Conservation (phyloP, 2,797 vertebrate genomes). For the Tinamus major region DNA sequence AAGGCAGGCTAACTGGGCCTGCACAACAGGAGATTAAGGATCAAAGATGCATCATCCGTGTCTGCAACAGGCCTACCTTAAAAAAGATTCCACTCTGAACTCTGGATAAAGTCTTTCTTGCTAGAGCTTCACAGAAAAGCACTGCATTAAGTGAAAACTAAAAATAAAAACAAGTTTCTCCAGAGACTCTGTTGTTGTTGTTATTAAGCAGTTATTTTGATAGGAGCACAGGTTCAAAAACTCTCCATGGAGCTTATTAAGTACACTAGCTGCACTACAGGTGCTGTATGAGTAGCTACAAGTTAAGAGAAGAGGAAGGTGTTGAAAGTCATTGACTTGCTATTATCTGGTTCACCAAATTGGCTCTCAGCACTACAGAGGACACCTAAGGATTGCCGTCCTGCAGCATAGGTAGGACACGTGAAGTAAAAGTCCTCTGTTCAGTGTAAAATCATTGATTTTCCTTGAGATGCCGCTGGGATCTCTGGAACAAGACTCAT, state of each 20-base stretch:
- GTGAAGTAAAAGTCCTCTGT: neutral
- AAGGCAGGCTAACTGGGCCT: neutral
- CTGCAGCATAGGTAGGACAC: neutral
- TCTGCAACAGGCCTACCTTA: neutral
- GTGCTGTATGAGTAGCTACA: neutral
- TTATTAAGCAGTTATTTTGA: constrained; percentile 10
- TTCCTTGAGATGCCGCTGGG: neutral
- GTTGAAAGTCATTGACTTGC: constrained; percentile 33
- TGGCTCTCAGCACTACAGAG: constrained; percentile 23
- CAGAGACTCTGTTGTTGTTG: neutral
- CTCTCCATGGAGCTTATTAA: constrained; percentile 49
- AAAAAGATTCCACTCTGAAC: neutral
- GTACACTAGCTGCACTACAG: neutral
- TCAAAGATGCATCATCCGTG: neutral
- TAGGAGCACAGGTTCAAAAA: neutral
- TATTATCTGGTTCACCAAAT: neutral
- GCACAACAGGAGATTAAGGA: neutral
- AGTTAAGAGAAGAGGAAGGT: neutral
- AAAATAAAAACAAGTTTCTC: neutral
- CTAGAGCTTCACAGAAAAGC: neutral
- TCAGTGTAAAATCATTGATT: neutral
- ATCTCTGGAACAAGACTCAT: neutral
- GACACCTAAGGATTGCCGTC: neutral
- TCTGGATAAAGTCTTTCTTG: neutral
- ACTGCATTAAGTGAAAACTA: neutral